Conservation (phyloP, 2,888 invertebrate species). For the Dendrolimus pini region DNA sequence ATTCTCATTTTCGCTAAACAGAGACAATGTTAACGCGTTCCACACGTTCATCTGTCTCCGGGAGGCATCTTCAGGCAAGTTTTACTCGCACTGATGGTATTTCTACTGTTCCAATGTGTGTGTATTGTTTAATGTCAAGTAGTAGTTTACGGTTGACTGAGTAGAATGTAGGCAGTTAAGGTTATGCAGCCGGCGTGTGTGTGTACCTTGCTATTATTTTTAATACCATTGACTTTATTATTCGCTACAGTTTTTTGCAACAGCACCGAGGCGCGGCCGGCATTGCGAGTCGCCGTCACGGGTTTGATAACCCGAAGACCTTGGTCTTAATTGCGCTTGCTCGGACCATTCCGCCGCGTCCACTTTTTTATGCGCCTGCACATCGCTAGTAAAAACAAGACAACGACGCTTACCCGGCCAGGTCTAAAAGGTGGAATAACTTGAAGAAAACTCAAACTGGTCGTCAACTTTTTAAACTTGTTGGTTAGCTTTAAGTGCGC, state of each 20-base stretch:
- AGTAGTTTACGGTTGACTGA: slow-evolving; percentile 6
- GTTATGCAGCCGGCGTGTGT: slow-evolving; percentile 48
- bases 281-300: slow-evolving; percentile 61
- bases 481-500: slow-evolving; percentile 48
- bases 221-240: slow-evolving; percentile 72
- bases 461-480: slow-evolving; percentile 39
- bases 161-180: slow-evolving; percentile 11
- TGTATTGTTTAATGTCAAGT: neutral
- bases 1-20: too few species aligned
- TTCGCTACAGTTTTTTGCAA: slow-evolving; percentile 70
- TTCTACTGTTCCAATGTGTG: neutral
- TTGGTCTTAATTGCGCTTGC: slow-evolving; percentile 76
- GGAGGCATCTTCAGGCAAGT: too few species aligned
- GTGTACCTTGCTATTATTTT: slow-evolving; percentile 65
- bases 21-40: too few species aligned
- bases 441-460: slow-evolving; percentile 40
- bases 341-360: slow-evolving; percentile 69
- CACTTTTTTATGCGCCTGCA: slow-evolving; percentile 74
- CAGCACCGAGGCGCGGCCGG: slow-evolving; percentile 58
- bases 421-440: slow-evolving; percentile 51
- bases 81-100: too few species aligned
- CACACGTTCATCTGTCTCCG: too few species aligned
- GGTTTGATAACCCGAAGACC: slow-evolving; percentile 77
- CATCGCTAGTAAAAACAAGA: slow-evolving; percentile 72
- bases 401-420: slow-evolving; percentile 52